phyloP scores from a whole-genome alignment of 2,888 invertebrate genomes.

The Xestia c-nigrum region DNA sequence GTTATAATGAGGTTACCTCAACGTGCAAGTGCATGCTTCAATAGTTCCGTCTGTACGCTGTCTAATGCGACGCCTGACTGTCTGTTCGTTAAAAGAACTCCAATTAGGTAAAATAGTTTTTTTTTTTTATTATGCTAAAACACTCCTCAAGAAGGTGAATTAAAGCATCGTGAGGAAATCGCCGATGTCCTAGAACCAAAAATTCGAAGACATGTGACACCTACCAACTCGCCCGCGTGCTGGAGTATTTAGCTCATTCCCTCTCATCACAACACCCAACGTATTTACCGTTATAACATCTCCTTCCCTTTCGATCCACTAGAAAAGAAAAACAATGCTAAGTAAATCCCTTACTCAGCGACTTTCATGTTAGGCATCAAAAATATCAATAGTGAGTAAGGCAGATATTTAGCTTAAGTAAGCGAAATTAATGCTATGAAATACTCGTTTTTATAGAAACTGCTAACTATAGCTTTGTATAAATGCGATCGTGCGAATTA shows the following conservation, averaged over 20 bases:
- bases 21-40: constrained; percentile 3
- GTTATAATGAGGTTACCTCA: constrained; percentile 13
- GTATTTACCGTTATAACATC: too few species aligned
- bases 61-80: constrained; percentile 10
- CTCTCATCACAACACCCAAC: too few species aligned
- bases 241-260: too few species aligned
- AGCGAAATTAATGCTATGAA: not conserved
- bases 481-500: not conserved
- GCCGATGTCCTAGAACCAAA: too few species aligned
- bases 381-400: constrained; percentile 6
- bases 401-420: not conserved
- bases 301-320: not conserved
- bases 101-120: too few species aligned
- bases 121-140: too few species aligned
- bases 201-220: too few species aligned
- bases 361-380: not conserved
- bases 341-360: constrained; percentile 1
- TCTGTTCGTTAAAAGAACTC: not conserved
- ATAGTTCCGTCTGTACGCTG: constrained; percentile 16
- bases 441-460: not conserved
- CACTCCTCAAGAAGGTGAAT: too few species aligned
- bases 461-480: not conserved
- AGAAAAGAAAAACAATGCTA: not conserved
- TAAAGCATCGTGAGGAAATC: too few species aligned
- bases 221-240: too few species aligned